These are phyloP conservation scores for Leucophenga maculata DNA, from an alignment of 2,888 invertebrate species.

Conservation along the genomic window DNA sequence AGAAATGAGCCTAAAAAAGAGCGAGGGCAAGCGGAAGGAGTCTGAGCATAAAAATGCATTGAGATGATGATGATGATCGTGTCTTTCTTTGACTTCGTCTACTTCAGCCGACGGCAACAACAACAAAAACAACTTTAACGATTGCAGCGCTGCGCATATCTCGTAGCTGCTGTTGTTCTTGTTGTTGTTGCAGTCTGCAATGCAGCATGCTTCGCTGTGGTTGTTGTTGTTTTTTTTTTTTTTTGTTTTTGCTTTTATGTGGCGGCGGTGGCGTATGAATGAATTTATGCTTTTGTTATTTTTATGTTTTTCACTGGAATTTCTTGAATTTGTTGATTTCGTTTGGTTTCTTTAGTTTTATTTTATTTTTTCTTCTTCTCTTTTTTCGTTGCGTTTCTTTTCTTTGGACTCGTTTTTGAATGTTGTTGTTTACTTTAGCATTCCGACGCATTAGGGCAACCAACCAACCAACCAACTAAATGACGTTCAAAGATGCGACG, in stretches of 20 bases:
- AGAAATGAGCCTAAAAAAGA: too few relatives aligned
- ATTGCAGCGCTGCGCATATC: too few relatives aligned
- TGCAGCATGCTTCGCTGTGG: constrained; percentile 9
- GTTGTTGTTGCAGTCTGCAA: constrained; percentile 14
- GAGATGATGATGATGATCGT: too few relatives aligned
- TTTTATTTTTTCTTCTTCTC: constrained; percentile 31
- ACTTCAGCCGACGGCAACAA: background rate
- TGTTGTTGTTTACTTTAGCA: constrained; percentile 40
- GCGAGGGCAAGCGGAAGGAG: too few relatives aligned
- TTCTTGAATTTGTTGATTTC: constrained; percentile 42
- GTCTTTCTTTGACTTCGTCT: too few relatives aligned
- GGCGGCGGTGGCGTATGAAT: constrained; percentile 50
- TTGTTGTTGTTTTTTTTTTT: constrained; percentile 16
- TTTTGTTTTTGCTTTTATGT: constrained; percentile 18
- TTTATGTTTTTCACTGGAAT: constrained; percentile 56
- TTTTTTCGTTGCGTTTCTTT: constrained; percentile 15
- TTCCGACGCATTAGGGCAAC: constrained; percentile 37
- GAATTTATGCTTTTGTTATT: constrained; percentile 60
- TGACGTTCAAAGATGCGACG: too few relatives aligned
- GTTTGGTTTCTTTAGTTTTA: constrained; percentile 25
- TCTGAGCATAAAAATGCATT: too few relatives aligned
- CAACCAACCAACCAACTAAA: background rate
- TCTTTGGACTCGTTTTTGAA: background rate
- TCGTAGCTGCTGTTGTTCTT: constrained; percentile 12
- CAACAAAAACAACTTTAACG: too few relatives aligned